A percentile compares a stretch with the other conserved stretches of the same genome.
These are phyloP conservation scores for Leucosticte australis DNA, from an alignment of 2,113 vertebrate genomes.

Conservation along the genomic window DNA sequence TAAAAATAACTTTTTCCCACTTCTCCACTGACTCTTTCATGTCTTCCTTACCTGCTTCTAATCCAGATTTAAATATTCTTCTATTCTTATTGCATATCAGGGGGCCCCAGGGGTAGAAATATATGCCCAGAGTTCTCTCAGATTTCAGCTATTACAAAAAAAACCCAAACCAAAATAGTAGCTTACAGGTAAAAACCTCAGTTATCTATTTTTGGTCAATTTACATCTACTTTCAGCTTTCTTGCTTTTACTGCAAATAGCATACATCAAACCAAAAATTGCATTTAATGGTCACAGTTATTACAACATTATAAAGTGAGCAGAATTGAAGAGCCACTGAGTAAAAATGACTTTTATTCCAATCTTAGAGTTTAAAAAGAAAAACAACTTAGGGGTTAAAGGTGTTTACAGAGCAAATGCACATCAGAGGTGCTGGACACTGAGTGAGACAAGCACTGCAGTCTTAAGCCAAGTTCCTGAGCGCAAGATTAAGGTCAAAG, in stretches of 20 bases:
- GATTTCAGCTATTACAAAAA: not conserved
- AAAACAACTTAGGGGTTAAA: not conserved
- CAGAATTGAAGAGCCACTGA: not conserved
- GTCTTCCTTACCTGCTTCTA: not conserved
- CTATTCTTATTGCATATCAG: not conserved
- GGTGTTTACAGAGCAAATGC: not conserved
- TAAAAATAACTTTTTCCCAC: not conserved
- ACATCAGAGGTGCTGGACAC: not conserved
- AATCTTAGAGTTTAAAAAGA: not conserved
- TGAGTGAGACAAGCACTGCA: not conserved
- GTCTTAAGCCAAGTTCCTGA: not conserved
- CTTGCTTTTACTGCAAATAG: not conserved
- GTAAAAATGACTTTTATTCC: not conserved
- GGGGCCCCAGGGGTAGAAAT: fast-evolving
- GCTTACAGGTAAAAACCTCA: not conserved
- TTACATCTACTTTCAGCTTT: not conserved
- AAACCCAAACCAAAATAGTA: not conserved
- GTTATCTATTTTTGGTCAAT: not conserved
- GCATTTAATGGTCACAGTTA: not conserved
- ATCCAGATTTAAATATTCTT: not conserved
- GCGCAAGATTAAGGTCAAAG: not conserved
- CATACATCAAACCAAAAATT: not conserved
- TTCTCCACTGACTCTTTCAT: not conserved
- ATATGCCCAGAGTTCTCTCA: not conserved
- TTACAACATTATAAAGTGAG: not conserved